Percentiles rank a stretch among this genome's conserved stretches.
Evolutionary conservation across 2,113 vertebrate species (phyloP).

Genomic region (Bothrops jararaca): DNA sequence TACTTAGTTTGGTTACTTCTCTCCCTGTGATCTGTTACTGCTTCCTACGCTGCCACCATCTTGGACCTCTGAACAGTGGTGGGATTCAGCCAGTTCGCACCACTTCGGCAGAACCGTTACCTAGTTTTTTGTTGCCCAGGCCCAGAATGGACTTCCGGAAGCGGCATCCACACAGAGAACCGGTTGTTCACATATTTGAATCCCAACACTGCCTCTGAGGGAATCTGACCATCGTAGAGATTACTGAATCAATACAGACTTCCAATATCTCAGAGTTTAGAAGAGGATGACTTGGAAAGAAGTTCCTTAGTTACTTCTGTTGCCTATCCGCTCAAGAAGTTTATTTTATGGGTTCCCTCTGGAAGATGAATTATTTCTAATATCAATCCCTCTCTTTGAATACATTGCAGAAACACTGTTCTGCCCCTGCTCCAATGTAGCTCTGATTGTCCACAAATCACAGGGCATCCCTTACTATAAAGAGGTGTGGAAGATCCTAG

Average conservation of each 20-base stretch:
- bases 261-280: background rate
- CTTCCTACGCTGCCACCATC: no score
- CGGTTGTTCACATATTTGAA: no score
- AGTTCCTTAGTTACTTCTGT: background rate
- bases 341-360: background rate
- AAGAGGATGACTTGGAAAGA: background rate
- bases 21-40: no score
- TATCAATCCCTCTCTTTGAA: background rate
- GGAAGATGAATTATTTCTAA: background rate
- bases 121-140: no score
- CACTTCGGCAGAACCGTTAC: no score
- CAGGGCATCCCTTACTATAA: background rate
- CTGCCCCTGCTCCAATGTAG: background rate
- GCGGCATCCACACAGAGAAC: no score
- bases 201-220: no score
- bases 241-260: background rate
- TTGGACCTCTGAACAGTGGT: no score
- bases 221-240: background rate
- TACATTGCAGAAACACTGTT: background rate
- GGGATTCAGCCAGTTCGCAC: no score
- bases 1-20: no score
- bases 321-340: background rate
- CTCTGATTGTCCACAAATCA: background rate
- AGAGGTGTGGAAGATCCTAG: background rate
- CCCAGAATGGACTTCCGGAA: no score